Percentiles rank a stretch among this genome's conserved stretches.
phyloP scores from a whole-genome alignment of 2,888 invertebrate genomes.

The Pachymerium ferrugineum region DNA sequence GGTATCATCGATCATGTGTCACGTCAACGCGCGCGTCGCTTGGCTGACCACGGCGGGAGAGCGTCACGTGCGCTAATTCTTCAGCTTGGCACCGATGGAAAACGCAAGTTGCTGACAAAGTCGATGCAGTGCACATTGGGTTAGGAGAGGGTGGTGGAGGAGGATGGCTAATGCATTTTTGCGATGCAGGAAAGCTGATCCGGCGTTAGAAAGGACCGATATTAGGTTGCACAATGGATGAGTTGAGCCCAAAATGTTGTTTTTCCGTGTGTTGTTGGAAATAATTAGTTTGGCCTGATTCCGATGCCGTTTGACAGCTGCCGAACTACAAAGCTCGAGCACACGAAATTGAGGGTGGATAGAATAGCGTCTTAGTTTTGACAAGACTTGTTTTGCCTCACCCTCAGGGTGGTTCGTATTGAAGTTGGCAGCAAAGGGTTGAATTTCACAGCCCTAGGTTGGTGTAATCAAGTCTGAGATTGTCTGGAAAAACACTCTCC shows the following conservation, averaged over 20 bases:
- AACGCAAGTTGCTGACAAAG: neutral
- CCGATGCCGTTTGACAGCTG: no score
- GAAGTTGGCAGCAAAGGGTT: neutral
- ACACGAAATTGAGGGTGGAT: no score
- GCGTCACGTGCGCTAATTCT: neutral
- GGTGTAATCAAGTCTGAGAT: neutral
- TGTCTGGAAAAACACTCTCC: no score
- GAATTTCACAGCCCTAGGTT: neutral
- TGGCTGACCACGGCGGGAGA: neutral
- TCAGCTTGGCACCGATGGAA: neutral
- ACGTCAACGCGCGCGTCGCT: neutral
- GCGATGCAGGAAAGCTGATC: conserved; percentile 4
- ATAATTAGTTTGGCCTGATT: no score
- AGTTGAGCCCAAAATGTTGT: no score
- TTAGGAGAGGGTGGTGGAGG: neutral
- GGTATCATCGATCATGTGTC: conserved; percentile 10
- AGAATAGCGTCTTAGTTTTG: no score
- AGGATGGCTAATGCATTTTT: neutral
- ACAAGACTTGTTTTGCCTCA: neutral
- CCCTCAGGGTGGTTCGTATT: neutral
- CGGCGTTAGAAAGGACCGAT: neutral
- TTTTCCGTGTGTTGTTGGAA: no score
- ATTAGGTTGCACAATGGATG: neutral
- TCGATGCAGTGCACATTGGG: neutral
- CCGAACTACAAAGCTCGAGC: no score